These are phyloP conservation scores for Papilio protenor DNA, from an alignment of 2,888 invertebrate species.

Conservation along the genomic window DNA sequence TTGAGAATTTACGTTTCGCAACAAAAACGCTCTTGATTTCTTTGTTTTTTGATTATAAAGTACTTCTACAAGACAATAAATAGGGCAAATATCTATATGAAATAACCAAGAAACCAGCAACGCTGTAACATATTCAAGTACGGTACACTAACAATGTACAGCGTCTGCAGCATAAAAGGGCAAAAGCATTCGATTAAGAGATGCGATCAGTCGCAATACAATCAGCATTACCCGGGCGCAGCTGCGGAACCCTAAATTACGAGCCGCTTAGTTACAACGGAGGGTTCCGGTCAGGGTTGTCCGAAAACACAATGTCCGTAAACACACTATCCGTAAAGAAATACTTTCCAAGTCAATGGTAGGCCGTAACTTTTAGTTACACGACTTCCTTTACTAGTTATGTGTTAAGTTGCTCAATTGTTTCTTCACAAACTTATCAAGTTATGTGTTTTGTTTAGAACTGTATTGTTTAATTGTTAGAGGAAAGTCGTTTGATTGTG, in stretches of 20 bases:
- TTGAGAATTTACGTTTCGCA: too few species aligned
- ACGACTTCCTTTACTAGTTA: slow-evolving; percentile 19
- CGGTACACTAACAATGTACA: slow-evolving; percentile 12
- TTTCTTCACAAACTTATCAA: slow-evolving; percentile 27
- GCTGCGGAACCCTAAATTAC: slow-evolving; percentile 80
- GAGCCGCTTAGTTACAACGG: slow-evolving; percentile 70
- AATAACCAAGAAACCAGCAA: not conserved
- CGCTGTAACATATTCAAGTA: not conserved
- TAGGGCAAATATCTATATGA: not conserved
- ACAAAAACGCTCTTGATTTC: too few species aligned
- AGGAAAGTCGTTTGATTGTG: not conserved
- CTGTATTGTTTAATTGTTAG: slow-evolving; percentile 12
- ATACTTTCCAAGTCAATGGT: slow-evolving; percentile 30
- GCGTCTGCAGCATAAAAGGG: slow-evolving; percentile 52
- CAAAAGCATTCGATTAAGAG: slow-evolving; percentile 67
- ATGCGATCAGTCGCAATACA: slow-evolving; percentile 70
- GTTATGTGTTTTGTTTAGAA: slow-evolving; percentile 16
- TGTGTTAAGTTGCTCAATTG: slow-evolving; percentile 32
- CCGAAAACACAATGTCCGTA: slow-evolving; percentile 21
- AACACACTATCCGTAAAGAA: slow-evolving; percentile 21
- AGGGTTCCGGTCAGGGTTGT: slow-evolving; percentile 63
- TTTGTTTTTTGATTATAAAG: too few species aligned
- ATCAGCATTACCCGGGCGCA: slow-evolving; percentile 80
- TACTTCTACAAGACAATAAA: not conserved
- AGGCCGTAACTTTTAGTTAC: slow-evolving; percentile 24